phyloP scores from a whole-genome alignment of 1,140 invertebrate species.

The Aphis craccivora region DNA sequence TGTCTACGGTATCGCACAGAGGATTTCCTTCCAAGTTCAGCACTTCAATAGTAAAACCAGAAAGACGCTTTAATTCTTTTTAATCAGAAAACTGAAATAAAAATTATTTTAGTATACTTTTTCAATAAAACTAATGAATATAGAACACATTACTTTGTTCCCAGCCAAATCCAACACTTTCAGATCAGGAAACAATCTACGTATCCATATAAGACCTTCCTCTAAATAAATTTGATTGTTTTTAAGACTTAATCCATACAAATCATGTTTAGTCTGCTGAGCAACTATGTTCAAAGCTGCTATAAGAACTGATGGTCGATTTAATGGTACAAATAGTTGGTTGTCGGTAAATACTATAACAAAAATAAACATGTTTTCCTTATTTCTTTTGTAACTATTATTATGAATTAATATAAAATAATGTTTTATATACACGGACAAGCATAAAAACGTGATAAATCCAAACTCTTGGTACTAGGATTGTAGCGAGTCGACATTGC shows the following conservation, averaged over 20 bases:
- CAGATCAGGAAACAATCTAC: slow-evolving; percentile 51
- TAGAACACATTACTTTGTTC: slow-evolving; percentile 28
- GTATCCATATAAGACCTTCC: slow-evolving; percentile 50
- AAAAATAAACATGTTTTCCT: background rate
- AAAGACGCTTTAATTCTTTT: slow-evolving; percentile 21
- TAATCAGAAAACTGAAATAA: slow-evolving; percentile 37
- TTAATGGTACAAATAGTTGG: too few species aligned
- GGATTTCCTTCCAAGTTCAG: slow-evolving; percentile 33
- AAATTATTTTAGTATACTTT: background rate
- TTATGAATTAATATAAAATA: background rate
- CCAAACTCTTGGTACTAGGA: slow-evolving; percentile 38
- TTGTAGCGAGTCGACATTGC: slow-evolving; percentile 39
- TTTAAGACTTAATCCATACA: slow-evolving; percentile 42
- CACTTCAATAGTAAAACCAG: slow-evolving; percentile 36
- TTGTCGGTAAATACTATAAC: too few species aligned
- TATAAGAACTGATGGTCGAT: too few species aligned
- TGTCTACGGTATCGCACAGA: slow-evolving; percentile 30
- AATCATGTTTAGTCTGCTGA: too few species aligned
- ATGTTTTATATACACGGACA: background rate
- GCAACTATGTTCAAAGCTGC: too few species aligned
- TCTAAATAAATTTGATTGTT: slow-evolving; percentile 47
- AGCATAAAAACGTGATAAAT: slow-evolving; percentile 41
- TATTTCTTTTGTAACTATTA: too few species aligned
- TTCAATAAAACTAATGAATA: background rate
- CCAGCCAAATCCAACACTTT: slow-evolving; percentile 42